Evolutionary conservation across 2,113 vertebrate species (phyloP).

Genomic region (Gavialis gangeticus): DNA sequence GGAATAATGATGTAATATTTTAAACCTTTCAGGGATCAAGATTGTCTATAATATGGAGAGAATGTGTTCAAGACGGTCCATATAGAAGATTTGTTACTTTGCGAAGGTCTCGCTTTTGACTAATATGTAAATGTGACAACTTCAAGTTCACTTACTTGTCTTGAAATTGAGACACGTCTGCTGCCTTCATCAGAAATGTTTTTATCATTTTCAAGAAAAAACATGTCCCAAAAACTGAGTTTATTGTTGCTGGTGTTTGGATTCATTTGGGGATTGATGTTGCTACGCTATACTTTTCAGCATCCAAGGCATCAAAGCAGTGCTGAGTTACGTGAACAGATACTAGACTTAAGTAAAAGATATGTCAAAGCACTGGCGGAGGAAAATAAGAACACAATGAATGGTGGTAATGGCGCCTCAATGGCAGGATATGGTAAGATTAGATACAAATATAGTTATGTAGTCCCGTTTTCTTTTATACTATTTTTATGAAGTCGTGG

Average conservation of each 20-base stretch:
- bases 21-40: slow-evolving; percentile 66
- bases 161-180: not conserved
- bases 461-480: not conserved
- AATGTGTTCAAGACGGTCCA: slow-evolving; percentile 63
- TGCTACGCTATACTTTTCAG: slow-evolving; percentile 93
- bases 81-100: slow-evolving; percentile 46
- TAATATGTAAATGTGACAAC: slow-evolving; percentile 41
- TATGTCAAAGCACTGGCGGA: slow-evolving; percentile 95
- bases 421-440: slow-evolving; percentile 95
- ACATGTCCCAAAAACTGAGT: slow-evolving; percentile 96
- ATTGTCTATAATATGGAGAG: slow-evolving; percentile 22
- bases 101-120: slow-evolving; percentile 22
- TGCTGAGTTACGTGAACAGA: slow-evolving; percentile 92
- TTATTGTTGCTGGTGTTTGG: slow-evolving; percentile 92
- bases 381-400: slow-evolving; percentile 90
- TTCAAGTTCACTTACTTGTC: slow-evolving; percentile 13
- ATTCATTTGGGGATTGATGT: slow-evolving; percentile 94
- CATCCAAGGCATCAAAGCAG: slow-evolving; percentile 94
- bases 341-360: slow-evolving; percentile 93
- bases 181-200: slow-evolving; percentile 85
- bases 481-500: not conserved
- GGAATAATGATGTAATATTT: slow-evolving; percentile 38
- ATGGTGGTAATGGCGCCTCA: slow-evolving; percentile 87
- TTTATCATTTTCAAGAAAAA: slow-evolving; percentile 89
- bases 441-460: not conserved